A percentile compares a stretch with the other conserved stretches of the same genome.
Conservation (phyloP, 30 jellyfish, hydroid and myxozoan species). For the Turritopsis dohrnii region DNA sequence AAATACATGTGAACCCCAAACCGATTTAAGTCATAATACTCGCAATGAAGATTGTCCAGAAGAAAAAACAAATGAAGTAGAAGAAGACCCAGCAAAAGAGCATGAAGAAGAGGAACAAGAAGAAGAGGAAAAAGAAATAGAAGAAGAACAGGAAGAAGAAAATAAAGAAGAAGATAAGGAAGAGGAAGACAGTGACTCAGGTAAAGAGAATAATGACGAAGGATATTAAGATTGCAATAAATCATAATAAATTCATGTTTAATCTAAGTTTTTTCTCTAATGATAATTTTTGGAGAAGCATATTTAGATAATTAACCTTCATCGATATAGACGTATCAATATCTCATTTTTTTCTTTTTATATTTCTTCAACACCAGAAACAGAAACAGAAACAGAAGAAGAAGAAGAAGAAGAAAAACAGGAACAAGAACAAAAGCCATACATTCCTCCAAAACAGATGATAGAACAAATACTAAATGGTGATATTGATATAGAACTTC, state of each 20-base stretch:
- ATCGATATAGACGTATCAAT: neutral
- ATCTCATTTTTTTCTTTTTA: too few relatives aligned
- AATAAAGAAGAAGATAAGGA: neutral
- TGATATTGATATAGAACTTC: slow-evolving; percentile 50
- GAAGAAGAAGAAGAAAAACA: neutral
- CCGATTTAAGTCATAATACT: too few relatives aligned
- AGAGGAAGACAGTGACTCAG: neutral
- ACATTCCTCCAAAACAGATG: neutral
- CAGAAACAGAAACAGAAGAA: neutral
- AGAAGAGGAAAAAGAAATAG: too few relatives aligned
- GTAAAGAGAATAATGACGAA: too few relatives aligned
- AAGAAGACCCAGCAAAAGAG: neutral
- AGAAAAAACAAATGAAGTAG: neutral
- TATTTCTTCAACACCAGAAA: too few relatives aligned
- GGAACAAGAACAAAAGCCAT: neutral
- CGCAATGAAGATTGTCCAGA: neutral
- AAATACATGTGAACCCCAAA: too few relatives aligned
- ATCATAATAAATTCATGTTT: too few relatives aligned
- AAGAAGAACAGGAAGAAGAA: neutral
- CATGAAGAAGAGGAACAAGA: neutral
- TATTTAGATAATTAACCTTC: too few relatives aligned
- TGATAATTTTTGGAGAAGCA: too few relatives aligned
- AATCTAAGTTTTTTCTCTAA: too few relatives aligned
- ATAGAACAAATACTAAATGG: slow-evolving; percentile 28
- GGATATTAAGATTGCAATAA: neutral